Percentiles rank a stretch among this genome's conserved stretches.
phyloP scores from a whole-genome alignment of 2,888 invertebrate genomes.

The Pemphredon lugubris region DNA sequence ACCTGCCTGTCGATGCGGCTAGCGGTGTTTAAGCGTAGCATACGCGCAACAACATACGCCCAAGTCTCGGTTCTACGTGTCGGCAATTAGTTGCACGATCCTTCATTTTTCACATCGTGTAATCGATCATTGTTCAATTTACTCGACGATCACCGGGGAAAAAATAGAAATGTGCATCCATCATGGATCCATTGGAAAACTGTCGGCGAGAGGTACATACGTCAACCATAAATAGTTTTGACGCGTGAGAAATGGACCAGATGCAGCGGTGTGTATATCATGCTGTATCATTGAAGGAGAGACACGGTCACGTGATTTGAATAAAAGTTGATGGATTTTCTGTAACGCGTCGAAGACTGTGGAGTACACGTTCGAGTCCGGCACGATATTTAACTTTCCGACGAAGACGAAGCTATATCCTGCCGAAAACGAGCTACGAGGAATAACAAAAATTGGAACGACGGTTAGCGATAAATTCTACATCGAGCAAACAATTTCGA shows the following conservation, averaged over 20 bases:
- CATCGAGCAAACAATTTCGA: no score
- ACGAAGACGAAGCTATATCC: no score
- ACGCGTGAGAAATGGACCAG: conserved; percentile 62
- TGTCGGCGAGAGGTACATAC: conserved; percentile 60
- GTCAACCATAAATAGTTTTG: conserved; percentile 65
- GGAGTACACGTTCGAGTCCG: not conserved
- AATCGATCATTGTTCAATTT: conserved; percentile 70
- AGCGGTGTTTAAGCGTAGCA: conserved; percentile 13
- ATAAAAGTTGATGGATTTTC: conserved; percentile 28
- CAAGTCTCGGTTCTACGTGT: conserved; percentile 44
- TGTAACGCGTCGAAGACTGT: not conserved
- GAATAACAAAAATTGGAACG: no score
- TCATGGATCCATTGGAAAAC: conserved; percentile 65
- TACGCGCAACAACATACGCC: conserved; percentile 14
- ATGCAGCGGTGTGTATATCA: conserved; percentile 49
- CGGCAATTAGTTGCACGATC: conserved; percentile 56
- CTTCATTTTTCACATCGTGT: conserved; percentile 62
- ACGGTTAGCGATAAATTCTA: no score
- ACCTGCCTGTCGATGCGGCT: conserved; percentile 12
- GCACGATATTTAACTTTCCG: no score
- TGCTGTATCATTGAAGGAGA: conserved; percentile 36
- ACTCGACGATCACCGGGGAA: conserved; percentile 48
- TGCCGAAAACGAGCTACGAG: no score
- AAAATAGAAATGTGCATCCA: conserved; percentile 59
- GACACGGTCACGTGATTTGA: conserved; percentile 39